These are phyloP conservation scores for Colostygia pectinataria DNA, from an alignment of 2,888 invertebrate genomes.

Conservation along the genomic window DNA sequence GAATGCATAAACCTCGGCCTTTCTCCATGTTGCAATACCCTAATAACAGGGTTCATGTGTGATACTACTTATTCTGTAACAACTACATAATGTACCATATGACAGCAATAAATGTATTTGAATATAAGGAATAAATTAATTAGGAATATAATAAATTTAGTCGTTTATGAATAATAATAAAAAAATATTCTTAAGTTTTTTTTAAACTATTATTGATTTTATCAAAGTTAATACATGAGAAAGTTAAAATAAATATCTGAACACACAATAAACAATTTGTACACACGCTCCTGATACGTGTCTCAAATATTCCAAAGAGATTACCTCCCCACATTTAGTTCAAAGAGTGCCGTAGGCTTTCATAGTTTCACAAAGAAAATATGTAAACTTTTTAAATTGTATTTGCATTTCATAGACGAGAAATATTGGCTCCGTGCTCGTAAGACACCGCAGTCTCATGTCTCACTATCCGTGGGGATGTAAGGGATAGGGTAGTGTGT, in stretches of 20 bases:
- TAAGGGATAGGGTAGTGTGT: slow-evolving; percentile 40
- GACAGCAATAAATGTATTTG: too few relatives aligned
- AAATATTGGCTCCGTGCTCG: slow-evolving; percentile 72
- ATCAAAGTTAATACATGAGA: not conserved
- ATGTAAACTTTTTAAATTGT: slow-evolving; percentile 78
- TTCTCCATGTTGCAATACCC: too few relatives aligned
- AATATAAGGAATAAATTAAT: too few relatives aligned
- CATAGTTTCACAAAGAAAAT: slow-evolving; percentile 71
- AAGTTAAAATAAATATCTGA: slow-evolving; percentile 2
- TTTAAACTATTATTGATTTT: not conserved
- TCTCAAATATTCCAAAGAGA: slow-evolving; percentile 10
- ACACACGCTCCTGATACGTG: slow-evolving; percentile 9
- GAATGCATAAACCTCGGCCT: too few relatives aligned
- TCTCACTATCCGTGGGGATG: slow-evolving; percentile 49
- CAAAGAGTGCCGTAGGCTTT: slow-evolving; percentile 59
- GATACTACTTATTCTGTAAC: too few relatives aligned
- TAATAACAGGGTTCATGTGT: too few relatives aligned
- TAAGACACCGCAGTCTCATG: slow-evolving; percentile 56
- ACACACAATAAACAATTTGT: not conserved
- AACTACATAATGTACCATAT: too few relatives aligned
- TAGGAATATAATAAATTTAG: too few relatives aligned
- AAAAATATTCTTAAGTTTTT: too few relatives aligned
- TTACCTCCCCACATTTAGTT: slow-evolving; percentile 22
- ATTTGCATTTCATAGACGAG: slow-evolving; percentile 77
- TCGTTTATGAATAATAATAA: too few relatives aligned